These are phyloP conservation scores for Drosophila eugracilis DNA, from an alignment of 1,140 invertebrate genomes.

Conservation along the genomic window DNA sequence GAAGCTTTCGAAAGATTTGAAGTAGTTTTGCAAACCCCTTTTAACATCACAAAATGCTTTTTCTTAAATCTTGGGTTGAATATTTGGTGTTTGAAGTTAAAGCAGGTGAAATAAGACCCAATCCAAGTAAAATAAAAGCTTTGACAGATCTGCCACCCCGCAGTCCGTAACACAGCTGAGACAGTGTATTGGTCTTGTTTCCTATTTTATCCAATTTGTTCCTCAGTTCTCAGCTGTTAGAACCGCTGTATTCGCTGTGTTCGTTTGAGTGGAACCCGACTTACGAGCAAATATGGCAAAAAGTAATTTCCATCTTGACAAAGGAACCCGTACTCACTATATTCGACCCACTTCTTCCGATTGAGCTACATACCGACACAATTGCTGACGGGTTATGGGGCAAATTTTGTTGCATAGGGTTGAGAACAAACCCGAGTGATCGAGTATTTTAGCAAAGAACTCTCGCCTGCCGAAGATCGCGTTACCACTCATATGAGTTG, in stretches of 20 bases:
- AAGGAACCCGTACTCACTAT: background rate
- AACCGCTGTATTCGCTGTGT: no score
- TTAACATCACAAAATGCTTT: background rate
- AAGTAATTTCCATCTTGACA: background rate
- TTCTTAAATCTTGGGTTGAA: background rate
- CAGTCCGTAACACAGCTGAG: background rate
- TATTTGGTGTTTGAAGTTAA: background rate
- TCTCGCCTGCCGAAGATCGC: background rate
- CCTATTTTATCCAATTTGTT: no score
- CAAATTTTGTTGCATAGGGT: slow-evolving; percentile 9
- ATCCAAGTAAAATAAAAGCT: background rate
- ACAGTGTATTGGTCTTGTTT: background rate
- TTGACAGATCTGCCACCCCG: background rate
- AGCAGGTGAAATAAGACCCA: background rate
- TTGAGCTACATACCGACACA: background rate
- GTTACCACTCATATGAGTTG: no score
- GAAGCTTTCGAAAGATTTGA: background rate
- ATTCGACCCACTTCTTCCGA: background rate
- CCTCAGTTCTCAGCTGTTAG: no score
- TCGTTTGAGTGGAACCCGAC: background rate
- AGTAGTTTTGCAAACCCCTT: background rate
- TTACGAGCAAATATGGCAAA: background rate
- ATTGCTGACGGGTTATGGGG: slow-evolving; percentile 5
- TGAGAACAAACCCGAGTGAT: background rate
- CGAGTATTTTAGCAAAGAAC: background rate